Conservation (phyloP, 2,113 vertebrate species). For the Ovibos moschatus region DNA sequence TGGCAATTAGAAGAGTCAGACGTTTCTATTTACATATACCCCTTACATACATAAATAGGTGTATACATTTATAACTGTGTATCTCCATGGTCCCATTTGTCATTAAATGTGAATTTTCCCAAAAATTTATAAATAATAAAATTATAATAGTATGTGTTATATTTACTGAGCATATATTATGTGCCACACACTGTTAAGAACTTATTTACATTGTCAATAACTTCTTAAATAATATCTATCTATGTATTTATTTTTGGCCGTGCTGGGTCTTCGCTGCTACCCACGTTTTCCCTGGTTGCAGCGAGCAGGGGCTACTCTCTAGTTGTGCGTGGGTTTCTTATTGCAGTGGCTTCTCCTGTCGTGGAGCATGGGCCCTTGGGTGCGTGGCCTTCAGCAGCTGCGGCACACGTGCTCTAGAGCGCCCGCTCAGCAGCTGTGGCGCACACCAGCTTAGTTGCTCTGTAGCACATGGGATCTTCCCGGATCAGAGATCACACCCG, state of each 20-base stretch:
- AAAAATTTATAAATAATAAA: neutral
- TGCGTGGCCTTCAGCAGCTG: neutral
- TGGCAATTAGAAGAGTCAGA: conserved; percentile 61
- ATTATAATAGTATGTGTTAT: neutral
- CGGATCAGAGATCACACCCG: neutral
- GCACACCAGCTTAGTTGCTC: neutral
- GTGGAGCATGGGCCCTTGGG: neutral
- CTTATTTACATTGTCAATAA: neutral
- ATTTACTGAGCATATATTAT: neutral
- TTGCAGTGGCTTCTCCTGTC: neutral
- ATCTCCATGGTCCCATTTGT: neutral
- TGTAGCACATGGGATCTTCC: neutral
- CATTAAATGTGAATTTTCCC: neutral
- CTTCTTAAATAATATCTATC: neutral
- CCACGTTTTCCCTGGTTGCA: neutral
- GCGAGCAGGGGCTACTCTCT: neutral
- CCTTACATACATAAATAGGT: neutral
- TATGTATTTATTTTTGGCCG: neutral
- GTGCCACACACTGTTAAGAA: neutral
- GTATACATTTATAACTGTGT: neutral
- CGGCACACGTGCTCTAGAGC: fast-evolving
- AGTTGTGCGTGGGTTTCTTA: neutral
- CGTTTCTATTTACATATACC: conserved; percentile 32
- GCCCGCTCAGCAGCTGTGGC: neutral
- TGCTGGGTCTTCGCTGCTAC: neutral